Evolutionary conservation across 2,888 invertebrate genomes (phyloP).

Genomic region (Strigamia crassipes): DNA sequence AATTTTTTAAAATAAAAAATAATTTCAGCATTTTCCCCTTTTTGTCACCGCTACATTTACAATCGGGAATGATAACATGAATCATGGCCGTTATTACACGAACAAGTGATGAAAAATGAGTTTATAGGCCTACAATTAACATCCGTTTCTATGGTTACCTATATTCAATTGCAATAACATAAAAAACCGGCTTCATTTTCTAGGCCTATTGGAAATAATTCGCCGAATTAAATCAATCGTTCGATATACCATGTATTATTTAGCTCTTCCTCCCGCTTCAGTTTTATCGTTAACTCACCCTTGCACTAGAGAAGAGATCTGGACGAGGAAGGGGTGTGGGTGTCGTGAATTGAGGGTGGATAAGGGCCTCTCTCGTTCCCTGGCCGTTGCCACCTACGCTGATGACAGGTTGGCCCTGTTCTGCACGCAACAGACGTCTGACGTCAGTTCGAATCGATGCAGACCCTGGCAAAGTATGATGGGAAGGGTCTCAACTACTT

Average conservation of each 20-base stretch:
- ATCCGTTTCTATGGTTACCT: not conserved
- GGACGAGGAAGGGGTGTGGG: not conserved
- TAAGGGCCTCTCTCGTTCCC: slow-evolving; percentile 3
- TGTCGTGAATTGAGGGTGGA: not conserved
- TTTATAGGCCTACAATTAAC: slow-evolving; percentile 38
- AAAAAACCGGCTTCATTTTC: not conserved
- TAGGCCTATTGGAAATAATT: not conserved
- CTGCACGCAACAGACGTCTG: slow-evolving; percentile 40
- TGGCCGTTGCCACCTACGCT: slow-evolving; percentile 33
- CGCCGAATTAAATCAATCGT: not conserved
- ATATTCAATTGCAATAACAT: not conserved
- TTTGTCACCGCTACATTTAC: not conserved
- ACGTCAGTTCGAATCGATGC: slow-evolving; percentile 29
- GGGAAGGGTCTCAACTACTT: slow-evolving; percentile 38
- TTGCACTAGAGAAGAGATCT: slow-evolving; percentile 1
- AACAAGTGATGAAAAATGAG: slow-evolving; percentile 32
- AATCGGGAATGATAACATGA: slow-evolving; percentile 16
- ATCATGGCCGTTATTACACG: slow-evolving; percentile 17
- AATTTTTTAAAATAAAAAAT: not conserved
- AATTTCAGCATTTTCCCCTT: not conserved
- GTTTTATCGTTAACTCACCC: slow-evolving; percentile 4
- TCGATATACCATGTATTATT: not conserved
- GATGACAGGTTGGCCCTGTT: slow-evolving; percentile 35
- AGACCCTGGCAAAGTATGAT: slow-evolving; percentile 22
- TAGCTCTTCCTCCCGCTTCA: not conserved